Evolutionary conservation across 2,888 invertebrate genomes (phyloP).

Genomic region (Eucera pruinosa): DNA sequence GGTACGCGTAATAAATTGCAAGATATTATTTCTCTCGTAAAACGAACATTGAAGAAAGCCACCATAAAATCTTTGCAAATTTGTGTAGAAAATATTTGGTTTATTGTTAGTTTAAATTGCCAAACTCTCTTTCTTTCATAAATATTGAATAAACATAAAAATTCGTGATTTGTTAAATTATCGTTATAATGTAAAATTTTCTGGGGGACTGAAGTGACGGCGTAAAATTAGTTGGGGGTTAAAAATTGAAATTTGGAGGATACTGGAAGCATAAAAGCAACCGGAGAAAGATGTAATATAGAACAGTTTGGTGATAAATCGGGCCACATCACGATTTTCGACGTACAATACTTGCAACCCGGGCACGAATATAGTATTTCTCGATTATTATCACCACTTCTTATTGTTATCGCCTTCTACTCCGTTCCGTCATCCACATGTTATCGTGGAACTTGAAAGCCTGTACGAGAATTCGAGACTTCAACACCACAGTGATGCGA

Average conservation of each 20-base stretch:
- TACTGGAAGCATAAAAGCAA: conserved; percentile 18
- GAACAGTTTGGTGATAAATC: conserved; percentile 21
- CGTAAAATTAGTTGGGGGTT: no score
- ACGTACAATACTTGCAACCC: conserved; percentile 50
- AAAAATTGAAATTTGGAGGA: neutral
- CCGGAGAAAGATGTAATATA: conserved; percentile 46
- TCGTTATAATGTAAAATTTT: no score
- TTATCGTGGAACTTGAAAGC: conserved; percentile 74
- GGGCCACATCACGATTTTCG: conserved; percentile 30
- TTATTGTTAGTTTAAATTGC: no score
- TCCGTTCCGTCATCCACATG: conserved; percentile 83
- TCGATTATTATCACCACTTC: conserved; percentile 64
- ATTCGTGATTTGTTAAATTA: no score
- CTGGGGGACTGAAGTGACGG: no score
- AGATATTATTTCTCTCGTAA: no score
- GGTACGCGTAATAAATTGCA: no score
- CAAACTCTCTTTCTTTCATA: no score
- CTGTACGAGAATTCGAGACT: neutral
- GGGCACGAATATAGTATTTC: conserved; percentile 54
- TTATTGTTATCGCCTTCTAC: conserved; percentile 65
- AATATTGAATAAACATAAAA: no score
- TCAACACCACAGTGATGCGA: neutral
- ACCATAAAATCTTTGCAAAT: no score
- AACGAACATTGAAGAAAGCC: no score
- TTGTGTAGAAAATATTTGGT: no score